Percentiles rank a stretch among this genome's conserved stretches.
phyloP scores from a whole-genome alignment of 2,113 vertebrate genomes.

The Nannospalax galili region DNA sequence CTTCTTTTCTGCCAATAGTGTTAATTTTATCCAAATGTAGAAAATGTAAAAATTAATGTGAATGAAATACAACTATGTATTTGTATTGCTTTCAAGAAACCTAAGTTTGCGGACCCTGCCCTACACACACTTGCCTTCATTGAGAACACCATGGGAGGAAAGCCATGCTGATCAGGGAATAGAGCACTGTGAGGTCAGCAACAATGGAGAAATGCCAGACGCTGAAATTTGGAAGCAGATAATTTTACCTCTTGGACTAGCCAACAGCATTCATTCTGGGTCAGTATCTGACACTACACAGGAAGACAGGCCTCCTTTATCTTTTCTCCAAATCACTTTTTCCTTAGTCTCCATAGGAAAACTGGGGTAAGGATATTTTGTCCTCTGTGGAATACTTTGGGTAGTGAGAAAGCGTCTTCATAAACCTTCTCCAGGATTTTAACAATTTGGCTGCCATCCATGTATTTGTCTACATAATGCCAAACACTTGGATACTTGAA shows the following conservation, averaged over 20 bases:
- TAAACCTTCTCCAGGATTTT: constrained; percentile 57
- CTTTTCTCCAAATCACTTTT: constrained; percentile 72
- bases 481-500: constrained; percentile 73
- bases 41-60: constrained; percentile 71
- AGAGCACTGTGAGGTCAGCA: constrained; percentile 66
- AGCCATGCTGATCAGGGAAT: constrained; percentile 56
- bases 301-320: constrained; percentile 71
- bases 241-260: constrained; percentile 74
- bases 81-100: constrained; percentile 57
- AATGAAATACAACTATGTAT: constrained; percentile 62
- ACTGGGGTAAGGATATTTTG: constrained; percentile 62
- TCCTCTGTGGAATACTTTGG: constrained; percentile 55
- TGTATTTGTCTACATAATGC: constrained; percentile 66
- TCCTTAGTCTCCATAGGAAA: constrained; percentile 60
- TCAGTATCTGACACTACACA: constrained; percentile 73
- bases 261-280: constrained; percentile 73
- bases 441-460: constrained; percentile 64
- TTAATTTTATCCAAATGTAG: constrained; percentile 78
- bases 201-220: constrained; percentile 74
- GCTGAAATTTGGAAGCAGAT: constrained; percentile 71
- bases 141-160: constrained; percentile 35
- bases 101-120: background rate
- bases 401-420: constrained; percentile 67
- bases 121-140: constrained; percentile 36
- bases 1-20: constrained; percentile 65